phyloP scores from a whole-genome alignment of 2,888 invertebrate species.

The Acanthopleura granulata region DNA sequence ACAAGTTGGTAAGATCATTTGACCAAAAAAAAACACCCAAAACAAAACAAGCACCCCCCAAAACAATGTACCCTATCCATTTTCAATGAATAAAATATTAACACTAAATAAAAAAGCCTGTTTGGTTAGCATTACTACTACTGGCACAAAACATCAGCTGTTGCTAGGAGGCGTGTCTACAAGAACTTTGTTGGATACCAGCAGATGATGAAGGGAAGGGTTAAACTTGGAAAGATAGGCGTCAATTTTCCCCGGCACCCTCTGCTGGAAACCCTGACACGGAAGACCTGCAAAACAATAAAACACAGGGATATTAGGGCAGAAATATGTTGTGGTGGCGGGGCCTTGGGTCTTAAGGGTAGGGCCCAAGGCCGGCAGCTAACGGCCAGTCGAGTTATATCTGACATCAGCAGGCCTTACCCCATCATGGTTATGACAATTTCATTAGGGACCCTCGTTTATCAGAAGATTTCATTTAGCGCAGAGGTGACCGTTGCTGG shows the following conservation, averaged over 20 bases:
- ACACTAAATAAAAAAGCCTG: too few relatives aligned
- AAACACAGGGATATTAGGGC: not conserved
- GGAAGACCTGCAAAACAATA: slow-evolving; percentile 1
- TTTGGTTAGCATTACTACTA: too few relatives aligned
- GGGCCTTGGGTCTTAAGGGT: not conserved
- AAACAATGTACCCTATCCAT: too few relatives aligned
- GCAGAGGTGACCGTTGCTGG: not conserved
- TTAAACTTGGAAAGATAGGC: slow-evolving; percentile 1
- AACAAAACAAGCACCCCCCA: too few relatives aligned
- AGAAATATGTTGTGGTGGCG: not conserved
- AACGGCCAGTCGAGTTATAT: too few relatives aligned
- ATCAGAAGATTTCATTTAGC: slow-evolving; percentile 1
- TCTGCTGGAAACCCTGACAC: not conserved
- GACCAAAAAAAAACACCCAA: too few relatives aligned
- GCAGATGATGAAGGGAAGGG: not conserved
- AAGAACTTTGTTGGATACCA: not conserved
- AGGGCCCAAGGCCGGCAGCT: too few relatives aligned
- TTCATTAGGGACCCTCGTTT: slow-evolving; percentile 2
- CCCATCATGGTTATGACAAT: not conserved
- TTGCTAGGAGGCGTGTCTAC: too few relatives aligned
- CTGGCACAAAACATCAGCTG: too few relatives aligned
- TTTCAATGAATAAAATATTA: too few relatives aligned
- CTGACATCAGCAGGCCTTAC: not conserved
- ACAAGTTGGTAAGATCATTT: too few relatives aligned
- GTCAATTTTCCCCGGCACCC: not conserved